A percentile compares a stretch with the other conserved stretches of the same genome.
These are phyloP conservation scores for Scotopteryx bipunctaria DNA, from an alignment of 2,888 invertebrate genomes.

Conservation along the genomic window DNA sequence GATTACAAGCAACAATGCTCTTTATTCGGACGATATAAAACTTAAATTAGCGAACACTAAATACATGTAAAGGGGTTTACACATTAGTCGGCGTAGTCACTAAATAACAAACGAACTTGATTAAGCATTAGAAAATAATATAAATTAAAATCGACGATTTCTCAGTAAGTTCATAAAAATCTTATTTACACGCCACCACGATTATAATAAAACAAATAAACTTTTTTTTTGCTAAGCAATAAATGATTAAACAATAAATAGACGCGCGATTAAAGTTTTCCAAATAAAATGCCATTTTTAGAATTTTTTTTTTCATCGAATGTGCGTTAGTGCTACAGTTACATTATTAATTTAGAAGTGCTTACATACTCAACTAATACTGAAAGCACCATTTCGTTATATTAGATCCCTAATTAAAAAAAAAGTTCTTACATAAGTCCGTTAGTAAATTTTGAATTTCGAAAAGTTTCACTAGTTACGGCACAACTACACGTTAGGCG, in stretches of 20 bases:
- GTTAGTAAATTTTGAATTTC: constrained; percentile 53
- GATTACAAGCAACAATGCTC: constrained; percentile 45
- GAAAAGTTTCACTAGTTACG: constrained; percentile 32
- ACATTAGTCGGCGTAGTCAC: constrained; percentile 69
- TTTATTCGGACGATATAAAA: constrained; percentile 46
- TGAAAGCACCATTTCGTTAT: constrained; percentile 77
- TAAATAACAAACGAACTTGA: constrained; percentile 72
- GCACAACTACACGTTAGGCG: constrained; percentile 32
- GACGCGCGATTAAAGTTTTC: constrained; percentile 31
- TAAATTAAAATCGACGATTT: constrained; percentile 43
- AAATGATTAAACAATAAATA: constrained; percentile 66
- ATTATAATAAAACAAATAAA: constrained; percentile 62
- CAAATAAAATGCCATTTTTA: constrained; percentile 29
- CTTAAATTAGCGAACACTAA: constrained; percentile 45
- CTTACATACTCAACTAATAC: constrained; percentile 80
- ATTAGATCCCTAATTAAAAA: constrained; percentile 48
- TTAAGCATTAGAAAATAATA: constrained; percentile 59
- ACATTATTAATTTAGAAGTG: constrained; percentile 51
- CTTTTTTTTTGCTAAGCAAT: constrained; percentile 73
- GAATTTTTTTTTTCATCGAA: constrained; percentile 48
- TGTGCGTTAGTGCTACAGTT: constrained; percentile 53
- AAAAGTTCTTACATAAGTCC: constrained; percentile 19
- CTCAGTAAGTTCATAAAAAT: constrained; percentile 71
- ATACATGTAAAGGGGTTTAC: constrained; percentile 61
- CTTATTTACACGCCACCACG: constrained; percentile 75